Percentiles rank a stretch among this genome's conserved stretches.
Evolutionary conservation across 2,888 invertebrate species (phyloP).

Genomic region (Physocephala rufipes): DNA sequence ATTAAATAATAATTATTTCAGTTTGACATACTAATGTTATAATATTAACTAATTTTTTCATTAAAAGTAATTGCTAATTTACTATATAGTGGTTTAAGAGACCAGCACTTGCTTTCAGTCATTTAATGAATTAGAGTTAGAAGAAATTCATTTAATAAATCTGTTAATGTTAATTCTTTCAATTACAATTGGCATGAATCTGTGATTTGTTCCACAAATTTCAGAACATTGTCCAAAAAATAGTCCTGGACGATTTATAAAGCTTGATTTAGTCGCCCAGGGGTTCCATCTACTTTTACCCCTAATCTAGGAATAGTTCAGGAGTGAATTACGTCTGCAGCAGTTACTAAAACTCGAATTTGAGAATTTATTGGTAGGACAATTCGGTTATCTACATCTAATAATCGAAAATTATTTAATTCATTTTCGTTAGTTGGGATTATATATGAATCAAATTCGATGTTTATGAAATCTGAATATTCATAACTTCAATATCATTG

Average conservation of each 20-base stretch:
- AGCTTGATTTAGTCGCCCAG: conserved; percentile 74
- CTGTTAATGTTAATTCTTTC: conserved; percentile 70
- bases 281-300: conserved; percentile 70
- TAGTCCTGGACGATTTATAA: conserved; percentile 72
- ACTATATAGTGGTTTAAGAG: conserved; percentile 76
- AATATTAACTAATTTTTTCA: conserved; percentile 69
- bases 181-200: conserved; percentile 80
- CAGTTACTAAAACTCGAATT: conserved; percentile 72
- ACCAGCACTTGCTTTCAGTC: conserved; percentile 76
- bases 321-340: conserved; percentile 73
- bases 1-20: conserved; percentile 71
- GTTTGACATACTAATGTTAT: conserved; percentile 75
- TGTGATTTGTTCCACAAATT: conserved; percentile 83
- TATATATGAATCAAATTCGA: conserved; percentile 74
- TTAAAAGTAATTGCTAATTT: conserved; percentile 73
- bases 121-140: conserved; percentile 69
- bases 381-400: conserved; percentile 74
- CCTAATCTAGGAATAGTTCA: conserved; percentile 70
- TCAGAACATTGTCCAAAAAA: conserved; percentile 82
- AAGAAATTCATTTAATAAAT: conserved; percentile 70
- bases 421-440: conserved; percentile 66
- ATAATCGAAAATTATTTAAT: conserved; percentile 68
- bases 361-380: conserved; percentile 70
- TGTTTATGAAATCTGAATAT: conserved; percentile 70
- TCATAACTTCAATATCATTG: conserved; percentile 77